Evolutionary conservation across 1,140 invertebrate species (phyloP), one percentile per base, ranked within the genome.

Genomic region (Asobara japonica): DNA sequence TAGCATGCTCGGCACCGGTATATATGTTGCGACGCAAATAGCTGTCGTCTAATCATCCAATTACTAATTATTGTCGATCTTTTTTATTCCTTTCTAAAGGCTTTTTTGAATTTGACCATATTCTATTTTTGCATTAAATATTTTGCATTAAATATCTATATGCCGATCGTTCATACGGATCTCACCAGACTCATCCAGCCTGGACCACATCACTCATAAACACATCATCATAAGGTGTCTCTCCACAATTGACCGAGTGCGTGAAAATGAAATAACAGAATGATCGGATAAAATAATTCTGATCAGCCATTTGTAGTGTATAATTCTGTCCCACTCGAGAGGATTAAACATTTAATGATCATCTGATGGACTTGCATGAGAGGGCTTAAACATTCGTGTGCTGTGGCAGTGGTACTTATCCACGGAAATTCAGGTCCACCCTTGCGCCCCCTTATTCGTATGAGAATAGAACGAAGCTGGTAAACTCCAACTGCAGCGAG

Each of bases 1-100:
- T 69, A 74, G 64, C 82, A 83, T 78, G 82, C 81, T 75, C 81
- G 20, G 4, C 38, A n/a, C n/a, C n/a, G n/a, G n/a, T n/a, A n/a
- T n/a, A n/a, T n/a, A n/a, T n/a, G n/a, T n/a, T n/a, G n/a, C n/a
- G n/a, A n/a, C n/a, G n/a, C n/a, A n/a, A n/a, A n/a, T n/a, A n/a
- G n/a, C n/a, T n/a, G n/a, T n/a, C n/a, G n/a, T n/a, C n/a, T n/a
- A n/a, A n/a, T n/a, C n/a, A n/a, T n/a, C n/a, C n/a, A n/a, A n/a
- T n/a, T n/a, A n/a, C n/a, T n/a, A n/a, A n/a, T n/a, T n/a, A n/a
- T n/a, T n/a, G n/a, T n/a, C n/a, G n/a, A n/a, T n/a, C n/a, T n/a
- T n/a, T n/a, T n/a, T n/a, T n/a, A n/a, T n/a, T n/a, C n/a, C n/a
- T n/a, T n/a, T n/a, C n/a, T n/a, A n/a, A n/a, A n/a, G n/a, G n/a